These are phyloP conservation scores for Arrhamphus sclerolepis DNA, from an alignment of 2,797 vertebrate genomes.

Conservation along the genomic window DNA sequence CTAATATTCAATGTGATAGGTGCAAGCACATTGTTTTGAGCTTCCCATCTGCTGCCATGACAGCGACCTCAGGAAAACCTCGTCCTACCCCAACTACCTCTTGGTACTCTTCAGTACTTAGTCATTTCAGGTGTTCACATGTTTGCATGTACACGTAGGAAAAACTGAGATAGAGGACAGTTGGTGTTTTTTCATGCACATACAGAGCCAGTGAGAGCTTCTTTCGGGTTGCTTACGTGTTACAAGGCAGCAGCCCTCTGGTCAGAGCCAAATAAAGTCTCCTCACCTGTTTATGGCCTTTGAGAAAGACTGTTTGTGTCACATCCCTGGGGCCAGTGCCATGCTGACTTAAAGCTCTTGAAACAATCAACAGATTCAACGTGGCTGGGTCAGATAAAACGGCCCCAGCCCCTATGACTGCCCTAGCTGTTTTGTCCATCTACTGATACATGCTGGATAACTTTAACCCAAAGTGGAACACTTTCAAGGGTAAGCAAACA, in stretches of 20 bases:
- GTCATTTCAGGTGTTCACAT: constrained; percentile 64
- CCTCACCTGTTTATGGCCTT: constrained; percentile 78
- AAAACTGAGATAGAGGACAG: constrained; percentile 11
- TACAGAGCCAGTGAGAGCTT: constrained; percentile 18
- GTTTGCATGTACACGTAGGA: constrained; percentile 18
- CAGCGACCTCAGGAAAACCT: constrained; percentile 61
- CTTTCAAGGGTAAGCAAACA: constrained; percentile 35
- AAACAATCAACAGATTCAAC: constrained; percentile 68
- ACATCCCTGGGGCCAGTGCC: constrained; percentile 71
- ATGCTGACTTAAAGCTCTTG: constrained; percentile 63
- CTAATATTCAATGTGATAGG: constrained; percentile 43
- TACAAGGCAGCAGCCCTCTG: constrained; percentile 68
- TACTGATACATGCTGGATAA: constrained; percentile 28
- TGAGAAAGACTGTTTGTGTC: constrained; percentile 73
- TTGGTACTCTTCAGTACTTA: constrained; percentile 57
- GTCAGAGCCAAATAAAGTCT: constrained; percentile 75
- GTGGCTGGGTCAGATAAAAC: constrained; percentile 54
- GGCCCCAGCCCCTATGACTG: constrained; percentile 38
- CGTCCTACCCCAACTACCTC: constrained; percentile 59
- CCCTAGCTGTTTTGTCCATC: constrained; percentile 53
- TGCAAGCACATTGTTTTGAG: constrained; percentile 50
- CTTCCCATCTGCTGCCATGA: constrained; percentile 55
- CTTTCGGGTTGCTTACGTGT: constrained; percentile 40
- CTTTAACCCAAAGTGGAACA: constrained; percentile 37
- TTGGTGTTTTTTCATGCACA: constrained; percentile 13